phyloP scores from a whole-genome alignment of 2,888 invertebrate species.

The Nephrocerus scutellatus region DNA sequence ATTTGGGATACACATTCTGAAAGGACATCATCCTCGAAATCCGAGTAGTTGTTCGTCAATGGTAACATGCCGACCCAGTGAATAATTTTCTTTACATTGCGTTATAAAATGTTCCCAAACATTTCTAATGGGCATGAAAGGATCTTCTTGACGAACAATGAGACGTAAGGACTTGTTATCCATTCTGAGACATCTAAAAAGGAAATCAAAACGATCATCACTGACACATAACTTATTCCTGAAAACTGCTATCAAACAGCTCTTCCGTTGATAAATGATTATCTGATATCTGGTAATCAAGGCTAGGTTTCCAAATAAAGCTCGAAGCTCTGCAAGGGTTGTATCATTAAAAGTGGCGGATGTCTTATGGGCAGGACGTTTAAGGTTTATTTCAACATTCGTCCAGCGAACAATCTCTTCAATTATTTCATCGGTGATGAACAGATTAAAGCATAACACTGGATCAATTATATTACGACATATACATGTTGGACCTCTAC shows the following conservation, averaged over 20 bases:
- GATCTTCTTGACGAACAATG: slow-evolving; percentile 9
- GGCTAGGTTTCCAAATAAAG: slow-evolving; percentile 3
- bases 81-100: slow-evolving; percentile 10
- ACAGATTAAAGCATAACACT: slow-evolving; percentile 9
- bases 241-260: slow-evolving; percentile 22
- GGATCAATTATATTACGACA: slow-evolving; percentile 15
- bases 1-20: slow-evolving; percentile 15
- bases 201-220: slow-evolving; percentile 23
- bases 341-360: slow-evolving; percentile 7
- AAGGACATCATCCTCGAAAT: slow-evolving; percentile 15
- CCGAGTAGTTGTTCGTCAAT: slow-evolving; percentile 19
- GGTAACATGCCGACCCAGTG: slow-evolving; percentile 13
- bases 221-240: slow-evolving; percentile 21
- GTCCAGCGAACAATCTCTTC: slow-evolving; percentile 14
- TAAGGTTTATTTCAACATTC: slow-evolving; percentile 14
- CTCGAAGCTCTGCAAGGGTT: slow-evolving; percentile 6
- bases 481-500: slow-evolving; percentile 14
- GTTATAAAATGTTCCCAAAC: slow-evolving; percentile 14
- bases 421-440: slow-evolving; percentile 14
- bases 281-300: slow-evolving; percentile 12
- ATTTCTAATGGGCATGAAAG: slow-evolving; percentile 15
- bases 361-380: slow-evolving; percentile 8
- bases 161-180: slow-evolving; percentile 13
- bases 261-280: slow-evolving; percentile 24
- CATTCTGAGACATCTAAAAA: slow-evolving; percentile 22